Evolutionary conservation across 2,888 invertebrate species (phyloP).

Genomic region (Metalampra italica): DNA sequence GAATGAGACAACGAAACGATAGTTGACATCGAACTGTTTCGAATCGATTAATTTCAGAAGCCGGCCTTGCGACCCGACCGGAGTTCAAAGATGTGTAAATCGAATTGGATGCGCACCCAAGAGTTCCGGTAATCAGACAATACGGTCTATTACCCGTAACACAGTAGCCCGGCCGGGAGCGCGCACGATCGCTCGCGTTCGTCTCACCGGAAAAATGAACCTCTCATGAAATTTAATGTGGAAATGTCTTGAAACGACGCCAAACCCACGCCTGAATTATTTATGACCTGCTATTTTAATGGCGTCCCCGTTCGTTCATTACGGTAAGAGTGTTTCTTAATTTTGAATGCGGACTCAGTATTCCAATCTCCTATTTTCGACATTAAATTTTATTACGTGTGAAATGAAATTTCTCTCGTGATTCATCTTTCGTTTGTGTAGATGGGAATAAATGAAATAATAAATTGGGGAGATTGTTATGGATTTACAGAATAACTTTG

Average conservation of each 20-base stretch:
- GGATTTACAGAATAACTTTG: neutral
- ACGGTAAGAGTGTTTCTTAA: slow-evolving; percentile 68
- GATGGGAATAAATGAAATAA: neutral
- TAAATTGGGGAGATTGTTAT: neutral
- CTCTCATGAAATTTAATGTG: slow-evolving; percentile 77
- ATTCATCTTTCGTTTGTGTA: slow-evolving; percentile 5
- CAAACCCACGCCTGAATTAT: slow-evolving; percentile 74
- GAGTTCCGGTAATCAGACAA: slow-evolving; percentile 26
- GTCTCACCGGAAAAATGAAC: slow-evolving; percentile 66
- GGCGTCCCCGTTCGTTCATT: slow-evolving; percentile 68
- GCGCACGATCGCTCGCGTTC: slow-evolving; percentile 43
- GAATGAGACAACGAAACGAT: no score
- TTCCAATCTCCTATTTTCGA: slow-evolving; percentile 41
- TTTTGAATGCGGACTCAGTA: slow-evolving; percentile 55
- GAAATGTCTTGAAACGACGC: slow-evolving; percentile 76
- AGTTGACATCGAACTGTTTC: no score
- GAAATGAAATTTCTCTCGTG: slow-evolving; percentile 12
- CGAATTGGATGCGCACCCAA: slow-evolving; percentile 17
- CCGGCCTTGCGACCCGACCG: neutral
- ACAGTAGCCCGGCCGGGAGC: slow-evolving; percentile 18
- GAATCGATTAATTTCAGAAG: neutral
- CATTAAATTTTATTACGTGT: slow-evolving; percentile 21
- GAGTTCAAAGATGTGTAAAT: neutral
- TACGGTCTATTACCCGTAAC: slow-evolving; percentile 42
- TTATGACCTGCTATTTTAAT: slow-evolving; percentile 75